Percentiles rank a stretch among this genome's conserved stretches.
Conservation (phyloP, 1,140 invertebrate species). For the Drosophila guanche region DNA sequence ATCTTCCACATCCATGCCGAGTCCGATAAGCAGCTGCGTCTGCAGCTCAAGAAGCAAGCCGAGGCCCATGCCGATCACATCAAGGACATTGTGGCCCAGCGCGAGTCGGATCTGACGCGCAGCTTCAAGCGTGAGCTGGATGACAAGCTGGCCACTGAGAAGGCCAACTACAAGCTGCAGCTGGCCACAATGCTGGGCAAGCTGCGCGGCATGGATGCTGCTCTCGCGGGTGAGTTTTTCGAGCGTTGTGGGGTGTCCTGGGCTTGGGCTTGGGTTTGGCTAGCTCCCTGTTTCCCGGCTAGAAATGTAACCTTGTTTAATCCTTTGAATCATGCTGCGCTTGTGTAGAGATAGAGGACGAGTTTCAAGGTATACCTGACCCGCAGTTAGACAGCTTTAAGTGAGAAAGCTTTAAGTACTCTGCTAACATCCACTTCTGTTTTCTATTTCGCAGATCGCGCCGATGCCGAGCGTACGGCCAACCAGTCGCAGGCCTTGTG, state of each 20-base stretch:
- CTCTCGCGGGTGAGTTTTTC: constrained; percentile 89
- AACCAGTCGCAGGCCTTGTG: constrained; percentile 94
- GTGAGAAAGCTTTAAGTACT: too few species aligned
- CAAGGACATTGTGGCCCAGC: constrained; percentile 88
- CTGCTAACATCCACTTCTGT: background rate
- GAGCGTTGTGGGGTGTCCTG: background rate
- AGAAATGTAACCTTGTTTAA: constrained; percentile 26
- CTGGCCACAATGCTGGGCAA: constrained; percentile 92
- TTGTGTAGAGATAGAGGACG: constrained; percentile 78
- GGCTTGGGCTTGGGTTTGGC: background rate
- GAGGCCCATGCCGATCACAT: constrained; percentile 93
- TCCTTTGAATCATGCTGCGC: constrained; percentile 49
- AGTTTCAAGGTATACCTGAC: constrained; percentile 74
- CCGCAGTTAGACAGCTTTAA: too few species aligned
- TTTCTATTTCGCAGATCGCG: constrained; percentile 86
- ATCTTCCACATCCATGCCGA: constrained; percentile 86
- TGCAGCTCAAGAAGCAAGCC: constrained; percentile 90
- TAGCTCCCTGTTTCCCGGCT: constrained; percentile 13
- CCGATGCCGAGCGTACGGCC: constrained; percentile 90
- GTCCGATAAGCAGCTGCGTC: constrained; percentile 89
- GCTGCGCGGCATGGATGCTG: constrained; percentile 93
- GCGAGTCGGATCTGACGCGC: constrained; percentile 88
- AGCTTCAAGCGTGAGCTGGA: constrained; percentile 87
- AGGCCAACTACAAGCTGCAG: constrained; percentile 89
- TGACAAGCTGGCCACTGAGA: constrained; percentile 89